Evolutionary conservation across 2,888 invertebrate species (phyloP).

Genomic region (Xestia ashworthii): DNA sequence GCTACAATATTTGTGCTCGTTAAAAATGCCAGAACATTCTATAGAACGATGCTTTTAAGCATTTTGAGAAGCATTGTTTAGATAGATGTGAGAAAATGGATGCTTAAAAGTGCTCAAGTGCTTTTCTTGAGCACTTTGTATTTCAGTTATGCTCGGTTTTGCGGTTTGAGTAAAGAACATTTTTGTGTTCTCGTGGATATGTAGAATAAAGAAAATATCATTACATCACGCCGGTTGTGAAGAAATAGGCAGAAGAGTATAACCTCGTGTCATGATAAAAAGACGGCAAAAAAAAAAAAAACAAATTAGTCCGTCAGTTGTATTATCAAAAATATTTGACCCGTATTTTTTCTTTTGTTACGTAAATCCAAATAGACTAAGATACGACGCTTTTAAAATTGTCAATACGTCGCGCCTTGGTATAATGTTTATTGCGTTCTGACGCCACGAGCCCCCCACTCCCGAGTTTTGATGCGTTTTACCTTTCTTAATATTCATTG

Average conservation of each 20-base stretch:
- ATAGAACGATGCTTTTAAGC: conserved; percentile 51
- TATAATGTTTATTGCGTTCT: too few species aligned
- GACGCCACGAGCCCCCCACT: too few species aligned
- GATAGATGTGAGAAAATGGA: conserved; percentile 51
- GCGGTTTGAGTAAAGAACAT: neutral
- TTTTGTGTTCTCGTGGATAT: neutral
- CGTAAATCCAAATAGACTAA: too few species aligned
- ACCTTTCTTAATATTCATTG: too few species aligned
- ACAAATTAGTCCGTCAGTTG: too few species aligned
- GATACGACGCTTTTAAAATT: too few species aligned
- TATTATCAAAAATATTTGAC: too few species aligned
- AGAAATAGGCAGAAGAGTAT: neutral
- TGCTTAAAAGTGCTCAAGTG: conserved; percentile 59
- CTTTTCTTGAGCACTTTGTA: conserved; percentile 19
- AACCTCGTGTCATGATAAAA: too few species aligned
- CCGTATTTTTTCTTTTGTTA: too few species aligned
- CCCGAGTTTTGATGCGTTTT: too few species aligned
- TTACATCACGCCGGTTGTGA: neutral
- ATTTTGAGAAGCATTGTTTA: conserved; percentile 61
- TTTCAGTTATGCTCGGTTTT: conserved; percentile 27
- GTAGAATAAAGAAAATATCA: neutral
- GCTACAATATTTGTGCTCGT: conserved; percentile 71
- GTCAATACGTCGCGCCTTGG: too few species aligned
- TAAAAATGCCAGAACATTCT: conserved; percentile 67
- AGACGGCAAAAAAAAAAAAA: too few species aligned